Conservation (phyloP, 2,113 vertebrate species). For the Strix aluco region DNA sequence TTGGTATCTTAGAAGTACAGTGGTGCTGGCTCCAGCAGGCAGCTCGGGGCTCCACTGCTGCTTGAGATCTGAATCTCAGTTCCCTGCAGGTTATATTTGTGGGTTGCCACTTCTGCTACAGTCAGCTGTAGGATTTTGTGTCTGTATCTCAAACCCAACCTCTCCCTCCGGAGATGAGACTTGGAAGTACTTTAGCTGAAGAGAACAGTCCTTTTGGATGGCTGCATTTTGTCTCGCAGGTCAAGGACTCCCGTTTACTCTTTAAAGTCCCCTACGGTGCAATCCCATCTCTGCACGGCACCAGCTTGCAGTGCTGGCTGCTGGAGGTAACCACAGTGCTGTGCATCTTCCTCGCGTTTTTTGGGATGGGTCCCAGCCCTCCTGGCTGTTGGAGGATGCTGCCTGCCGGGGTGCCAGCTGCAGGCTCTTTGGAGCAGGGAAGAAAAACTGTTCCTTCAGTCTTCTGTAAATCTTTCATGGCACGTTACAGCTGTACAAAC, state of each 20-base stretch:
- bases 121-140: neutral
- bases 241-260: neutral
- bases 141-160: neutral
- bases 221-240: neutral
- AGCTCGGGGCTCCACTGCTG: neutral
- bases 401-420: neutral
- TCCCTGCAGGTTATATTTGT: neutral
- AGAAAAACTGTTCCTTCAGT: neutral
- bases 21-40: neutral
- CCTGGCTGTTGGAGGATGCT: neutral
- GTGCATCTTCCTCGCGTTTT: fast-evolving
- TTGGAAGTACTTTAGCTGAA: neutral
- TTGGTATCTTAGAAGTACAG: constrained; percentile 44
- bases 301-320: neutral
- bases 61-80: neutral
- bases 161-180: neutral
- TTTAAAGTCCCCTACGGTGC: fast-evolving
- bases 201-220: neutral
- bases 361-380: neutral
- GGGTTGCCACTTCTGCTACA: neutral
- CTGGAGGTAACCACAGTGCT: neutral
- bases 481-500: neutral
- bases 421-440: neutral
- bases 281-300: neutral
- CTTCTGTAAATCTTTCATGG: neutral